Conservation (phyloP, 2,888 invertebrate genomes). For the Rhagonycha lutea region DNA sequence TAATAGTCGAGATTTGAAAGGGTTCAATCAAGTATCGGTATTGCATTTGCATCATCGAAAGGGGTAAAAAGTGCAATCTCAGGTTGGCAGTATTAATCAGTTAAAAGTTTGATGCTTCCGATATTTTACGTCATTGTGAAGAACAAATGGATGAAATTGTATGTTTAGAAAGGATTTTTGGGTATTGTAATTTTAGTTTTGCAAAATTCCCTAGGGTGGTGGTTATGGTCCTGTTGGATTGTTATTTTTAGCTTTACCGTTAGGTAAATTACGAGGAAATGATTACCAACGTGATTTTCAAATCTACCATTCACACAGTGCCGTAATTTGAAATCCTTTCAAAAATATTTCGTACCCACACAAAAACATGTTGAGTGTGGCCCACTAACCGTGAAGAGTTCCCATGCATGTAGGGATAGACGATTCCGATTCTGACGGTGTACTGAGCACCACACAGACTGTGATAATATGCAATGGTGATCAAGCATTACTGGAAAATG, state of each 20-base stretch:
- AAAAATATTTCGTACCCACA: not conserved
- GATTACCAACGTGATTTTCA: not conserved
- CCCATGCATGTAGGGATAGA: not conserved
- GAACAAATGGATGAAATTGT: slow-evolving; percentile 9
- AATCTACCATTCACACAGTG: not conserved
- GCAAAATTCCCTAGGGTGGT: not conserved
- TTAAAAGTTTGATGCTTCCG: not conserved
- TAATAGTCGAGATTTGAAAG: not conserved
- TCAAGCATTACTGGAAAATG: not conserved
- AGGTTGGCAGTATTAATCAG: slow-evolving; percentile 23
- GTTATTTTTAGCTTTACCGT: not conserved
- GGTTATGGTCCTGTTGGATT: not conserved
- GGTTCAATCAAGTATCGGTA: not conserved
- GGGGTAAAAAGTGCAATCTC: slow-evolving; percentile 23
- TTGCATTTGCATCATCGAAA: not conserved
- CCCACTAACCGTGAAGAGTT: not conserved
- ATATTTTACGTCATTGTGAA: not conserved
- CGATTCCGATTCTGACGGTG: not conserved
- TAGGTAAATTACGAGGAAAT: not conserved
- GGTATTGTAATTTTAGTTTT: not conserved
- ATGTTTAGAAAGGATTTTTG: not conserved
- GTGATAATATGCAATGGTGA: not conserved
- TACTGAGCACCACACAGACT: not conserved
- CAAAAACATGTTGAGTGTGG: not conserved
- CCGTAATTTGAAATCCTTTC: too few relatives aligned